A percentile compares a stretch with the other conserved stretches of the same genome.
These are phyloP conservation scores for Habrosyne pyritoides DNA, from an alignment of 2,888 invertebrate species.

Conservation along the genomic window DNA sequence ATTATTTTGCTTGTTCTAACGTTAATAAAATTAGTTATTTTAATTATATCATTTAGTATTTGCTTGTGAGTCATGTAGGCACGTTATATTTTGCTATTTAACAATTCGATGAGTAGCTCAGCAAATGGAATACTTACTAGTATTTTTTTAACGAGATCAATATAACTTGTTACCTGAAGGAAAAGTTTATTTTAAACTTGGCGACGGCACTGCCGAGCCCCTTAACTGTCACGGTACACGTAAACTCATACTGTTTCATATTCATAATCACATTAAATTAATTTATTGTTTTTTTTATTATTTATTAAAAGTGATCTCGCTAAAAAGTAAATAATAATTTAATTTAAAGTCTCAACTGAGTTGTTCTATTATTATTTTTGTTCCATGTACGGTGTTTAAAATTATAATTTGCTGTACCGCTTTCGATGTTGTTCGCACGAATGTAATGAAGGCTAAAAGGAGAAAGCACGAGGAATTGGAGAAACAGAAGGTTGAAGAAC, in stretches of 20 bases:
- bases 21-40: not conserved
- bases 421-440: slow-evolving; percentile 80
- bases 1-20: slow-evolving; percentile 2
- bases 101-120: slow-evolving; percentile 4
- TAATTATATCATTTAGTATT: not conserved
- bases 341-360: slow-evolving; percentile 27
- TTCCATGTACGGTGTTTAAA: slow-evolving; percentile 74
- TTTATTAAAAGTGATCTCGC: not conserved
- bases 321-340: slow-evolving; percentile 4
- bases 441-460: slow-evolving; percentile 88
- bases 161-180: not conserved
- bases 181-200: not conserved
- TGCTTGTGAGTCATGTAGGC: not conserved
- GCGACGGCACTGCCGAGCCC: not conserved
- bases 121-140: slow-evolving; percentile 1
- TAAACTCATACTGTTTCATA: not conserved
- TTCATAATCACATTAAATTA: not conserved
- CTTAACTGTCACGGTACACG: not conserved
- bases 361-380: slow-evolving; percentile 58
- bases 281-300: not conserved
- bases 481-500: slow-evolving; percentile 92
- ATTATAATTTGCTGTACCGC: slow-evolving; percentile 79
- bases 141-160: not conserved
- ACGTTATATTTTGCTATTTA: not conserved
- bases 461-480: slow-evolving; percentile 94